phyloP scores from a whole-genome alignment of 1,140 invertebrate species.

The Drosophila chauvacae region DNA sequence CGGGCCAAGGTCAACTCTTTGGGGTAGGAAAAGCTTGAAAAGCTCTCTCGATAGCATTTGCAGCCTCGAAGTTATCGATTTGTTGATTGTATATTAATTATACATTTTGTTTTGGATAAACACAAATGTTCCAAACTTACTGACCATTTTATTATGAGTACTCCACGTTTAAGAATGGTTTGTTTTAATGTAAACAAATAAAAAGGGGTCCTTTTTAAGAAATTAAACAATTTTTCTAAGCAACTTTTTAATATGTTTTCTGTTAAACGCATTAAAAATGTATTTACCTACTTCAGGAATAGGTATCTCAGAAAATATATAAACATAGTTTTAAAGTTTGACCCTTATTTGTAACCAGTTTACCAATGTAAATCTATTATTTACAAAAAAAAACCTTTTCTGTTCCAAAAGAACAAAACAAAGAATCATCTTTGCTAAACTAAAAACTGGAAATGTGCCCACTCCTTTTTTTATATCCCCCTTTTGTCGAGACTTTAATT shows the following conservation, averaged over 20 bases:
- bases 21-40: slow-evolving; percentile 31
- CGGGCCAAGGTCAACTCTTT: slow-evolving; percentile 50
- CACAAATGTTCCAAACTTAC: background rate
- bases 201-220: too few relatives aligned
- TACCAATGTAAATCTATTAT: background rate
- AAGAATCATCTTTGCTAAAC: slow-evolving; percentile 18
- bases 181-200: background rate
- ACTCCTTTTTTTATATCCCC: slow-evolving; percentile 15
- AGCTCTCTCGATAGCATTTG: slow-evolving; percentile 18
- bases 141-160: background rate
- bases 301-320: background rate
- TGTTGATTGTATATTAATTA: background rate
- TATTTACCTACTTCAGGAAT: background rate
- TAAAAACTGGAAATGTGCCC: slow-evolving; percentile 46
- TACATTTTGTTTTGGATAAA: background rate
- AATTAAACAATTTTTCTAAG: background rate
- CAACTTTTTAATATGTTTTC: background rate
- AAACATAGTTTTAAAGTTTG: background rate
- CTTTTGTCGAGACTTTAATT: slow-evolving; percentile 55
- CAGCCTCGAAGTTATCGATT: background rate
- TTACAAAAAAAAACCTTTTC: background rate
- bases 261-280: background rate
- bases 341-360: slow-evolving; percentile 4
- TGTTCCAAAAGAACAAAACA: background rate
- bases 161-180: background rate